phyloP scores from a whole-genome alignment of 2,113 vertebrate species.

The Trogon melanurus region DNA sequence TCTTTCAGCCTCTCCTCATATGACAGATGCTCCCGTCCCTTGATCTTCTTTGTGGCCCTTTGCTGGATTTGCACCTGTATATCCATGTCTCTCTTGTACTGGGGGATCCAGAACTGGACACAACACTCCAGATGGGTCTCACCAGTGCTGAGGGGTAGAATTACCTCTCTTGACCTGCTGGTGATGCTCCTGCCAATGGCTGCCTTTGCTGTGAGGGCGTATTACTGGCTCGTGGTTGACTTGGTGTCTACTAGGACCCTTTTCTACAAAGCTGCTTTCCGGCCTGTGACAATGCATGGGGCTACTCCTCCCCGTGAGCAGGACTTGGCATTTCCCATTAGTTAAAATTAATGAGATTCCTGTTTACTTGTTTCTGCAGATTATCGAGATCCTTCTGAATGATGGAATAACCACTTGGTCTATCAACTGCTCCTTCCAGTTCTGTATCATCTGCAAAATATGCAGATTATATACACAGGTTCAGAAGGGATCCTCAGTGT shows the following conservation, averaged over 20 bases:
- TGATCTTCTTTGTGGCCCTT: not conserved
- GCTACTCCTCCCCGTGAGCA: not conserved
- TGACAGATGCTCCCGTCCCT: not conserved
- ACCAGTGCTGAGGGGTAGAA: not conserved
- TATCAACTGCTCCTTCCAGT: not conserved
- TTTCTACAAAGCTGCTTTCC: not conserved
- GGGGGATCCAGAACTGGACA: not conserved
- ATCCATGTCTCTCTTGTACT: not conserved
- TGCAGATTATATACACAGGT: not conserved
- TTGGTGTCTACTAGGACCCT: not conserved
- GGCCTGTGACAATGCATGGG: not conserved
- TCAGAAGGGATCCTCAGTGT: not conserved
- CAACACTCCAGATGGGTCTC: not conserved
- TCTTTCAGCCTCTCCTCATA: not conserved
- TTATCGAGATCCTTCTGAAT: not conserved
- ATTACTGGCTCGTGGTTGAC: not conserved
- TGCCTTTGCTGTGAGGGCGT: not conserved
- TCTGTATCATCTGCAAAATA: not conserved
- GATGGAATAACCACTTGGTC: not conserved
- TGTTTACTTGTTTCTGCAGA: not conserved
- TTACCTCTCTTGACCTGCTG: not conserved
- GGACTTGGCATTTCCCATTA: not conserved
- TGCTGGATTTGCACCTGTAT: fast-evolving
- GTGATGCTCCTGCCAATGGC: not conserved
- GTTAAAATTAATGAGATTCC: not conserved